Conservation (phyloP, 2,113 vertebrate species). For the Calidris pygmaea region DNA sequence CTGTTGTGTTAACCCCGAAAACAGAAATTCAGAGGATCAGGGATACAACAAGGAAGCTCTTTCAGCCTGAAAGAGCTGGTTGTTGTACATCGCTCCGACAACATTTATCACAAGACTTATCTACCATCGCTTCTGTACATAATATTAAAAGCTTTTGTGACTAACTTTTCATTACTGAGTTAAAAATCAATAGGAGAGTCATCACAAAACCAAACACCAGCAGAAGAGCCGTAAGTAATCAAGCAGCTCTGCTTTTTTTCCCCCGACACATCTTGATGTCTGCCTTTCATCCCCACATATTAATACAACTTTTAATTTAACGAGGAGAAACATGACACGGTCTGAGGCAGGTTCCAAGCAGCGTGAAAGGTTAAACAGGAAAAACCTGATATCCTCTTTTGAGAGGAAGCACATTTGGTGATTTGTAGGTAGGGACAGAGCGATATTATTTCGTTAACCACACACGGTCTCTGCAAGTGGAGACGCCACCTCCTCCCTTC, state of each 20-base stretch:
- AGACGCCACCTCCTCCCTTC: accelerated
- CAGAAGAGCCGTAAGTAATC: neutral
- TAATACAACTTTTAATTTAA: constrained; percentile 11
- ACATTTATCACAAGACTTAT: neutral
- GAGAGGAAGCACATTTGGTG: neutral
- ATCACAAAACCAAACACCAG: neutral
- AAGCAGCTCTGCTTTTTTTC: neutral
- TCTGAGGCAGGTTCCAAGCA: neutral
- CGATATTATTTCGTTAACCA: neutral
- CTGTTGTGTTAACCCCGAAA: neutral
- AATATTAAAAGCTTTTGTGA: neutral
- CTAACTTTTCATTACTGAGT: neutral
- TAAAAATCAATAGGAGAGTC: neutral
- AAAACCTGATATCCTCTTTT: neutral
- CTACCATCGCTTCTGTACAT: neutral
- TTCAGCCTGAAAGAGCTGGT: neutral
- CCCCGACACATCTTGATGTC: neutral
- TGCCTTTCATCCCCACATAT: neutral
- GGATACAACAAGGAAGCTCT: neutral
- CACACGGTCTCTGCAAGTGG: neutral
- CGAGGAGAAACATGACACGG: neutral
- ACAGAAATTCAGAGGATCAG: neutral
- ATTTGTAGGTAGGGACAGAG: neutral
- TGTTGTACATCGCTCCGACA: neutral
- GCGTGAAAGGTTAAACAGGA: neutral